Conservation (phyloP, 2,797 vertebrate species). For the Uromys caudimaculatus region DNA sequence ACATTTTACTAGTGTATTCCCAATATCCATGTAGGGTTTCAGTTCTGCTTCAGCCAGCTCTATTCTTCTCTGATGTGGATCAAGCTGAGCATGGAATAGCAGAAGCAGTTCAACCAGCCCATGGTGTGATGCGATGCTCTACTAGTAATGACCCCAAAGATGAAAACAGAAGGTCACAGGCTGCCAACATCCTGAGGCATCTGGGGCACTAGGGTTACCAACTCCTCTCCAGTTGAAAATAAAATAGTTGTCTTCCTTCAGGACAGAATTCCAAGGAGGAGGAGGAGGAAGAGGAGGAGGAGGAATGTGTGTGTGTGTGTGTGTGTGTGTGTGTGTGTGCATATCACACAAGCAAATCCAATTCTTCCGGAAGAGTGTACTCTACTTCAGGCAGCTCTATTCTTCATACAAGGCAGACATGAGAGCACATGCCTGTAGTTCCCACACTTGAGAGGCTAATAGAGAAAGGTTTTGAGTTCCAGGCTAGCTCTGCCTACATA, state of each 20-base stretch:
- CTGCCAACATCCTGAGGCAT: not conserved
- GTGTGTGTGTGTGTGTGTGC: not conserved
- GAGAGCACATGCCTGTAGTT: not conserved
- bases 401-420: not conserved
- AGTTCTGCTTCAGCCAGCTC: not conserved
- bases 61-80: constrained; percentile 25
- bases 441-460: not conserved
- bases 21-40: not conserved
- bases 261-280: not conserved
- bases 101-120: constrained; percentile 8
- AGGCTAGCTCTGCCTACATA: not conserved
- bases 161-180: not conserved
- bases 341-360: not conserved
- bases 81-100: constrained; percentile 22
- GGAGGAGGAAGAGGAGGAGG: no score
- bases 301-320: not conserved
- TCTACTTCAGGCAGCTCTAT: not conserved
- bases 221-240: not conserved
- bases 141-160: not conserved
- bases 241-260: not conserved
- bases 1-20: not conserved
- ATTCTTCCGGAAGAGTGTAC: not conserved
- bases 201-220: not conserved
- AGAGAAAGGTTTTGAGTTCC: not conserved
- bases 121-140: constrained; percentile 32